Conservation (phyloP, 2,888 invertebrate species). For the Tuberolachnus salignus region DNA sequence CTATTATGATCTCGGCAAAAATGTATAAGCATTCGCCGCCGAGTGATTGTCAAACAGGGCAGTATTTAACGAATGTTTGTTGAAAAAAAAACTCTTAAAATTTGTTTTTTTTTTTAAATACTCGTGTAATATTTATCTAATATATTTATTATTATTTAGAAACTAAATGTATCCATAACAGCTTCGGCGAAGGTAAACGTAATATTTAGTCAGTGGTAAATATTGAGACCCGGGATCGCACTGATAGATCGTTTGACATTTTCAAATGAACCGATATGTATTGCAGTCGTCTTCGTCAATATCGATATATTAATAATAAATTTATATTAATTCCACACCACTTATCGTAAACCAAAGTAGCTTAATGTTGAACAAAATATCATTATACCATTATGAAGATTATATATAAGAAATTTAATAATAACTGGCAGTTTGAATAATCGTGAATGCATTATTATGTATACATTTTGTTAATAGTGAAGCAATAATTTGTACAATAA, state of each 20-base stretch:
- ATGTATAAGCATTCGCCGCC: too few relatives aligned
- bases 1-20: too few relatives aligned
- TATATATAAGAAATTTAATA: constrained; percentile 29
- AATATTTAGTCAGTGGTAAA: not conserved
- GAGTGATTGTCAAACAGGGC: too few relatives aligned
- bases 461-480: constrained; percentile 22
- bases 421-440: constrained; percentile 31
- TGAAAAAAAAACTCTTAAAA: too few relatives aligned
- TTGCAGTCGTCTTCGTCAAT: constrained; percentile 3
- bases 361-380: constrained; percentile 42
- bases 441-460: constrained; percentile 1
- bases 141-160: too few relatives aligned
- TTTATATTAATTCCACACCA: constrained; percentile 13
- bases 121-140: too few relatives aligned
- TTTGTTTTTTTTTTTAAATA: too few relatives aligned
- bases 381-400: constrained; percentile 33
- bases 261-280: constrained; percentile 13
- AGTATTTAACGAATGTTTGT: too few relatives aligned
- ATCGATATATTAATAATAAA: not conserved
- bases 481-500: constrained; percentile 40
- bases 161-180: too few relatives aligned
- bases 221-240: not conserved
- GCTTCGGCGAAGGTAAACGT: not conserved
- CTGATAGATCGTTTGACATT: not conserved
- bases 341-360: constrained; percentile 37